Evolutionary conservation across 2,888 invertebrate genomes (phyloP), one percentile per base, ranked within the genome.

Genomic region (Diadromus collaris): DNA sequence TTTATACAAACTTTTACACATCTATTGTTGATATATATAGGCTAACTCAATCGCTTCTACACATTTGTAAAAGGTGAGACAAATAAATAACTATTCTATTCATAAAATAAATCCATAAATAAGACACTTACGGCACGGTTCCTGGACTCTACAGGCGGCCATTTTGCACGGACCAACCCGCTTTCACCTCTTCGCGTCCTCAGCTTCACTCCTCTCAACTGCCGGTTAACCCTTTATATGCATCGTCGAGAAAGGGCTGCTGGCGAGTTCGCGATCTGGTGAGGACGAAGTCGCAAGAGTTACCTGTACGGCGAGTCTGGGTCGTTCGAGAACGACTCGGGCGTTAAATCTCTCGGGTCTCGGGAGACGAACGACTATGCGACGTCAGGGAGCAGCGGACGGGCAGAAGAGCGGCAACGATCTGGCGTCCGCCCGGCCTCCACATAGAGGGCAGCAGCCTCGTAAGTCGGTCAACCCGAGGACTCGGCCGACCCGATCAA

Each of bases 321-420:
- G 64, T 73, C 60, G 79, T 34, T 69, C 51, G 76, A 72, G 32
- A 76, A 24, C 79, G 79, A 79, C 64, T 88, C 88, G 88, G 88
- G 89, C 89, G 89, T 89, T 89, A 90, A 89, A 89, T 89, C 89
- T 89, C 85, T 76, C 78, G 84, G 86, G 88, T 89, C 85, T 76
- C 78, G 84, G 86, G 88, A 85, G 84, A 84, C 83, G 86, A 82
- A 83, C 58, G 74, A 46, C 60, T 74, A 78, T 69, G 67, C 34
- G 56, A 54, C 70, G 70, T 63, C 48, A 41, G 56, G 24, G n/a
- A 48, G 64, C 38, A 21, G 19, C 16, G 24, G 21, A 32, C 41
- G 38, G 65, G 61, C 19, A 24, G 71, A 32, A 44, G 64, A 70
- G 24, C 21, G 34, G 63, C 67, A 46, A 9, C 64, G 76, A 80